phyloP scores from a whole-genome alignment of 2,797 vertebrate species.

The Schizopygopsis pylzovi region DNA sequence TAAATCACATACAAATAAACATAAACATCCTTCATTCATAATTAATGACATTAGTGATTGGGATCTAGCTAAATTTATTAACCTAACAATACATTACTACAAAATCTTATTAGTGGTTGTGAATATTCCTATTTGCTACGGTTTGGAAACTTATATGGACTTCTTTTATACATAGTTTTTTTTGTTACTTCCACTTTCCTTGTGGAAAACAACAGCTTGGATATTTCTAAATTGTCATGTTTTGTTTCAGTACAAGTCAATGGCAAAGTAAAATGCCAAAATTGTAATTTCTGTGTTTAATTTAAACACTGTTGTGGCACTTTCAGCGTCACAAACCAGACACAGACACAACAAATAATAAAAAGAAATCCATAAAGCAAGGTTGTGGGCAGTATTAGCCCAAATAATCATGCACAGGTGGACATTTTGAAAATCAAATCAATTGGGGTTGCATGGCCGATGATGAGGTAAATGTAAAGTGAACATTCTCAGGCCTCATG shows the following conservation, averaged over 20 bases:
- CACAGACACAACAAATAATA: not conserved
- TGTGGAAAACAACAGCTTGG: not conserved
- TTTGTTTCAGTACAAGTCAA: not conserved
- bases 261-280: not conserved
- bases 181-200: not conserved
- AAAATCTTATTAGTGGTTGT: not conserved
- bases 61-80: not conserved
- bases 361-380: not conserved
- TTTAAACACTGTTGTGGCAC: not conserved
- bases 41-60: not conserved
- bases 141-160: not conserved
- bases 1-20: not conserved
- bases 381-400: not conserved
- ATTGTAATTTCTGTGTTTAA: not conserved
- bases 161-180: not conserved
- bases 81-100: not conserved
- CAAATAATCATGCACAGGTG: not conserved
- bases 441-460: not conserved
- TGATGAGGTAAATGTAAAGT: conserved; percentile 18
- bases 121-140: not conserved
- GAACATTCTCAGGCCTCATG: conserved; percentile 14
- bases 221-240: not conserved
- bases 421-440: not conserved
- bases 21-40: not conserved
- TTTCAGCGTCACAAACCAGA: not conserved